phyloP scores from a whole-genome alignment of 2,113 vertebrate species.

The Seriola dumerili region DNA sequence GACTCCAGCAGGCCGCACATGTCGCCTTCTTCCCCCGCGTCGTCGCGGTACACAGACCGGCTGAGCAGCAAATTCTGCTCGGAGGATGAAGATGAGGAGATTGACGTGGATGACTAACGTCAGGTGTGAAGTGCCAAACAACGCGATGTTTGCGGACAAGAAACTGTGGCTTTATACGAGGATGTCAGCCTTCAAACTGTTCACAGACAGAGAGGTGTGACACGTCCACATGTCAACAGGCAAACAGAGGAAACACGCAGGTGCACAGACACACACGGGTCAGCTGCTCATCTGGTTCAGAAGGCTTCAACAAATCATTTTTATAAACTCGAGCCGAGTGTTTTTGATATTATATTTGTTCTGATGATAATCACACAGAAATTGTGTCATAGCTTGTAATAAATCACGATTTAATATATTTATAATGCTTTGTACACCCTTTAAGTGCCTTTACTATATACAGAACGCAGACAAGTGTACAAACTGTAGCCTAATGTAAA shows the following conservation, averaged over 20 bases:
- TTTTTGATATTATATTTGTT: constrained; percentile 21
- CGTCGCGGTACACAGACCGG: constrained; percentile 86
- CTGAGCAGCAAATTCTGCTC: constrained; percentile 88
- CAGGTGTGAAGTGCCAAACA: neutral
- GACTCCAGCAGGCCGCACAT: constrained; percentile 73
- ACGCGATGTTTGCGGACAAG: neutral
- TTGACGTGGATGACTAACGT: constrained; percentile 90
- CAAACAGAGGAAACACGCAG: constrained; percentile 71
- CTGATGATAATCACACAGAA: constrained; percentile 38
- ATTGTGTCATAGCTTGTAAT: constrained; percentile 88
- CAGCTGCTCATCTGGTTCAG: constrained; percentile 54
- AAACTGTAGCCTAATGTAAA: constrained; percentile 70
- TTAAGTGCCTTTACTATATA: constrained; percentile 78
- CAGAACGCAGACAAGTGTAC: constrained; percentile 66
- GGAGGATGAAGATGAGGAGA: constrained; percentile 93
- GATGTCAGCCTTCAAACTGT: constrained; percentile 19
- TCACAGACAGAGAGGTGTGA: neutral
- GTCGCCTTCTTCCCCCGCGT: constrained; percentile 81
- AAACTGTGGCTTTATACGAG: constrained; percentile 28
- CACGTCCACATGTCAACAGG: neutral
- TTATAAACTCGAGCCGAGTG: neutral
- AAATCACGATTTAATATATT: constrained; percentile 92
- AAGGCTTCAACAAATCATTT: neutral
- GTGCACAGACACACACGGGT: constrained; percentile 37
- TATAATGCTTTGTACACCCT: constrained; percentile 80